A percentile compares a stretch with the other conserved stretches of the same genome.
phyloP scores from a whole-genome alignment of 2,113 vertebrate species.

The Labeo rohita region DNA sequence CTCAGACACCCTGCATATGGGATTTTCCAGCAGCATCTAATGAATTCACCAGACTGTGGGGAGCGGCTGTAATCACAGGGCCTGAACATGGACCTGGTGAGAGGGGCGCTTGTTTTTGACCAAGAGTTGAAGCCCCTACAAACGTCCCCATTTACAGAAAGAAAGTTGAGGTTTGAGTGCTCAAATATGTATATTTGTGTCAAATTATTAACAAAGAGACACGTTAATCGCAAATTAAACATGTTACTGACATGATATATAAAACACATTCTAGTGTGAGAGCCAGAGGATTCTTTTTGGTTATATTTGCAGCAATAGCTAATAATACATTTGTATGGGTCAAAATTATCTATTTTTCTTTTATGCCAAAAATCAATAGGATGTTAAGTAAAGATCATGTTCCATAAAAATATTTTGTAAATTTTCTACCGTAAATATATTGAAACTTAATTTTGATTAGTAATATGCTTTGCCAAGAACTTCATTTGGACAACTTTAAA shows the following conservation, averaged over 20 bases:
- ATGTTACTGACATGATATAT: neutral
- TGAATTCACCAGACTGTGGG: conserved; percentile 49
- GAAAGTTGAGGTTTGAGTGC: neutral
- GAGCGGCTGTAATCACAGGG: conserved; percentile 10
- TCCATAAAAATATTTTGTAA: too few species aligned
- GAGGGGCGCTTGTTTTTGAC: conserved; percentile 5
- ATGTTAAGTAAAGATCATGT: too few species aligned
- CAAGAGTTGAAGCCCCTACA: neutral
- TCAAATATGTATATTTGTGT: neutral
- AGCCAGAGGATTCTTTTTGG: neutral
- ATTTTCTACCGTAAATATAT: too few species aligned
- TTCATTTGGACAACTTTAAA: too few species aligned
- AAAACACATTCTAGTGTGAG: neutral
- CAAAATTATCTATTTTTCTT: too few species aligned
- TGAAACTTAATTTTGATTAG: too few species aligned
- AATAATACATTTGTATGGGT: too few species aligned
- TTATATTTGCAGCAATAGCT: too few species aligned
- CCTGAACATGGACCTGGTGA: neutral
- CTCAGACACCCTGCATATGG: conserved; percentile 50
- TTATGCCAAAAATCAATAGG: too few species aligned
- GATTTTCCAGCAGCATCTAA: conserved; percentile 59
- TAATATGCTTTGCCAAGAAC: too few species aligned
- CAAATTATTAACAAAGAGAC: neutral
- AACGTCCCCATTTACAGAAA: neutral
- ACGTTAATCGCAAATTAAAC: neutral